Conservation (phyloP, 2,113 vertebrate species). For the Syngnathus scovelli region DNA sequence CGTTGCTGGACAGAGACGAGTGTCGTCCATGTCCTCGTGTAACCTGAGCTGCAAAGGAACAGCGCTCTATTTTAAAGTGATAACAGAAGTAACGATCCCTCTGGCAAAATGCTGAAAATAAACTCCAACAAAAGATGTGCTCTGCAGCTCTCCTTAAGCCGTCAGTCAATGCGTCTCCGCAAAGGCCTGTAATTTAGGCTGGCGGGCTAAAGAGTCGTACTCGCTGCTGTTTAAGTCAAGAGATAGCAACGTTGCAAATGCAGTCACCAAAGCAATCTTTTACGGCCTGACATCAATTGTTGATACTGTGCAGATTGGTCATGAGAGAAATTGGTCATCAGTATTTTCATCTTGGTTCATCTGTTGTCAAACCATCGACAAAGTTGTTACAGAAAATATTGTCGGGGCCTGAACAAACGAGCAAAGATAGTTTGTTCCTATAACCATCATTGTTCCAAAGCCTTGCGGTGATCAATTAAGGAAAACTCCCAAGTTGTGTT, state of each 20-base stretch:
- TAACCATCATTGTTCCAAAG: not conserved
- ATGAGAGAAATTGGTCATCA: no score
- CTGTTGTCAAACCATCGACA: no score
- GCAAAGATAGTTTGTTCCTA: no score
- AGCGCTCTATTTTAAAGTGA: not conserved
- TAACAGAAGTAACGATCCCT: not conserved
- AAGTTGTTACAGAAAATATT: no score
- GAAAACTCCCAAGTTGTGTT: not conserved
- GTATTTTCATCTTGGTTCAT: no score
- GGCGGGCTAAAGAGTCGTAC: conserved; percentile 23
- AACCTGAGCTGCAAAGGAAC: conserved; percentile 15
- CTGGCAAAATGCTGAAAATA: conserved; percentile 6
- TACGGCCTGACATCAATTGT: no score
- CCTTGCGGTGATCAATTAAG: not conserved
- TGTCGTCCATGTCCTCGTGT: conserved; percentile 24
- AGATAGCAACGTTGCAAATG: conserved; percentile 22
- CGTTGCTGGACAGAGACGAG: conserved; percentile 20
- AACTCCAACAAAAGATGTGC: conserved; percentile 3
- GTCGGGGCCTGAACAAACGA: not conserved
- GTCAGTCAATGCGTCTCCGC: conserved; percentile 3
- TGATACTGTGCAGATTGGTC: no score
- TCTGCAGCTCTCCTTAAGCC: not conserved
- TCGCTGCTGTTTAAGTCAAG: conserved; percentile 21
- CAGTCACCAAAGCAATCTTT: not conserved
- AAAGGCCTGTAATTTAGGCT: conserved; percentile 37